A percentile compares a stretch with the other conserved stretches of the same genome.
phyloP scores from a whole-genome alignment of 2,797 vertebrate species.

The Pseudochromis fuscus region DNA sequence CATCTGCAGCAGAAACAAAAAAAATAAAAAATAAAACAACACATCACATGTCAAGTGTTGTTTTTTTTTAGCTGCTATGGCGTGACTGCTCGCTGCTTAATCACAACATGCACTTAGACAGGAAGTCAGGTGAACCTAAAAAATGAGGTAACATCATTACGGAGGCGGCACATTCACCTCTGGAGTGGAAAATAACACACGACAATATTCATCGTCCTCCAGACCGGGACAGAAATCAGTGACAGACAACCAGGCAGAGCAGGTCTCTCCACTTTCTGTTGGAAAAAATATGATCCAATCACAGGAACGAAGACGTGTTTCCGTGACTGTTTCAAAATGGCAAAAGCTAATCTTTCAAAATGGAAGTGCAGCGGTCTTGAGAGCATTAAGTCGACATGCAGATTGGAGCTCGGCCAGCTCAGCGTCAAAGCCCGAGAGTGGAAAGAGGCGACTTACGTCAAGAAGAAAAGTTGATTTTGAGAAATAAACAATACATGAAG shows the following conservation, averaged over 20 bases:
- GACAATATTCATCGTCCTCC: conserved; percentile 18
- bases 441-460: not conserved
- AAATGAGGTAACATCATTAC: not conserved
- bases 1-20: conserved; percentile 40
- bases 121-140: not conserved
- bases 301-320: conserved; percentile 40
- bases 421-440: not conserved
- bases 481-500: not conserved
- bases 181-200: conserved; percentile 10
- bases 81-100: not conserved
- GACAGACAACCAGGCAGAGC: conserved; percentile 4
- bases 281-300: conserved; percentile 43
- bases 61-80: conserved; percentile 42
- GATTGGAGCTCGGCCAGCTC: conserved; percentile 22
- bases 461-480: not conserved
- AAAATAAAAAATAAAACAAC: too few species aligned
- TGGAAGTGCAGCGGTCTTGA: conserved; percentile 10
- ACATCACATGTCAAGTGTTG: conserved; percentile 8
- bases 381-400: conserved; percentile 23
- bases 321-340: conserved; percentile 24
- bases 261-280: conserved; percentile 3
- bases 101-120: not conserved
- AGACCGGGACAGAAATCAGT: conserved; percentile 17
- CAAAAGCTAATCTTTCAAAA: conserved; percentile 54
- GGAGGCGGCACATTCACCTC: not conserved